Evolutionary conservation across 2,113 vertebrate species (phyloP), one percentile per base, ranked within the genome.

Genomic region (Gallinago jamesoni): DNA sequence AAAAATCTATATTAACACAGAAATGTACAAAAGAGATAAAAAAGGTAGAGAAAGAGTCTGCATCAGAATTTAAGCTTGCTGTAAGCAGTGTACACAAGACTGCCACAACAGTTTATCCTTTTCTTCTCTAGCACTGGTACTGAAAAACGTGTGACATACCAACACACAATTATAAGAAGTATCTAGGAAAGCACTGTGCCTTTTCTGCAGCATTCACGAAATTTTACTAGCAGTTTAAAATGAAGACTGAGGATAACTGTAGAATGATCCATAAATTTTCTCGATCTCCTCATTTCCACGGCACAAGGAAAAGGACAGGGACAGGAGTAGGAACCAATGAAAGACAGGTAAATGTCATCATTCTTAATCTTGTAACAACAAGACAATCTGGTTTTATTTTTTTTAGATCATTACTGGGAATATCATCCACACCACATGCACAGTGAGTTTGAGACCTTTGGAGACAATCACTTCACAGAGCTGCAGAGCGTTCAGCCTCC

Each of bases 391-490:
- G 31, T 73, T 33, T 45, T 39, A 91, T 59, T 73, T 55, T 92
- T 59, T 73, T 63, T 93, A 99, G 99, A 99, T 80, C 99, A 99
- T 93, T 98, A 98, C 93, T 99, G 99, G 99, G 99, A 99, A 15
- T 99, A 99, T 87, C 98, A 99, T 90, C 52, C 98, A 41, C 99
- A 98, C 41, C 97, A 98, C 30, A 98, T 99, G 96, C 98, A 98
- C 75, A 98, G 93, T 11, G 99, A 99, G 62, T 99, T 99, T 79
- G 99, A 99, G 96, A 98, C 96, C 95, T 99, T 99, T 60, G 96
- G 98, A 10, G 99, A 99, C 93, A 98, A 97, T 73, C 99, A 99
- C 93, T 99, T 99, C 97, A 99, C 99, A 19, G 99, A 99, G 88
- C 98, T 99, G 86, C 99, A 99, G 98, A 99, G 99, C 0, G 99